Percentiles rank a stretch among this genome's conserved stretches.
These are phyloP conservation scores for Monopis laevigella DNA, from an alignment of 2,888 invertebrate species.

Conservation along the genomic window DNA sequence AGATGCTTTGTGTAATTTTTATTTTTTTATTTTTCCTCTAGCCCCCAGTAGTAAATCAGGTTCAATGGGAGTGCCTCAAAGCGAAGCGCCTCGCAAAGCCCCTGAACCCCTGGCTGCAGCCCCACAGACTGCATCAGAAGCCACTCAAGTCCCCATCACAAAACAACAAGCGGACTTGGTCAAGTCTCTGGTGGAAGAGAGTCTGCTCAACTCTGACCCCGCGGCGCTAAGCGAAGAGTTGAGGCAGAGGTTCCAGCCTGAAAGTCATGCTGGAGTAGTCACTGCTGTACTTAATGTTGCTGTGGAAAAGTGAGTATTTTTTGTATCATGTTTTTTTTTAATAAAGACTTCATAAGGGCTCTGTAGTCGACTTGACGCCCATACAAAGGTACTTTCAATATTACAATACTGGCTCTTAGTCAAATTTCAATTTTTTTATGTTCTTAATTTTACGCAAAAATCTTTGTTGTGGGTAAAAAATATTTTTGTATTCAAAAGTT, in stretches of 20 bases:
- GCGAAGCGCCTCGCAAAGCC: neutral
- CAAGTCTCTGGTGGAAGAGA: constrained; percentile 38
- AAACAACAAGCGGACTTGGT: constrained; percentile 40
- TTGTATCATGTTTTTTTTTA: too few relatives aligned
- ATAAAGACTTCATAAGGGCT: too few relatives aligned
- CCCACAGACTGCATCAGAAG: constrained; percentile 17
- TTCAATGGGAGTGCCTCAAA: constrained; percentile 27
- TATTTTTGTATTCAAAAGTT: too few relatives aligned
- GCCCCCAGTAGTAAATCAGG: constrained; percentile 36
- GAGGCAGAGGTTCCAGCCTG: constrained; percentile 33
- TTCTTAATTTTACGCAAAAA: too few relatives aligned
- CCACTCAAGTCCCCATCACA: constrained; percentile 36
- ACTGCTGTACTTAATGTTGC: constrained; percentile 44
- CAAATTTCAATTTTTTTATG: too few relatives aligned
- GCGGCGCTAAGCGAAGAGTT: constrained; percentile 40
- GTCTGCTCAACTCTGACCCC: constrained; percentile 37
- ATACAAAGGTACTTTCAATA: too few relatives aligned
- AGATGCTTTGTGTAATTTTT: too few relatives aligned
- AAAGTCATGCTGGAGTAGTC: constrained; percentile 43
- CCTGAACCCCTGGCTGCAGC: constrained; percentile 16
- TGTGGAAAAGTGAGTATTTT: constrained; percentile 42
- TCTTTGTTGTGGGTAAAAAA: too few relatives aligned
- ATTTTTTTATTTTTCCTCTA: constrained; percentile 1
- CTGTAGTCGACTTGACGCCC: too few relatives aligned
- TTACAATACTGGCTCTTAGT: too few relatives aligned